phyloP scores from a whole-genome alignment of 35 echinoderm and acorn worm genomes.

The Lytechinus pictus region DNA sequence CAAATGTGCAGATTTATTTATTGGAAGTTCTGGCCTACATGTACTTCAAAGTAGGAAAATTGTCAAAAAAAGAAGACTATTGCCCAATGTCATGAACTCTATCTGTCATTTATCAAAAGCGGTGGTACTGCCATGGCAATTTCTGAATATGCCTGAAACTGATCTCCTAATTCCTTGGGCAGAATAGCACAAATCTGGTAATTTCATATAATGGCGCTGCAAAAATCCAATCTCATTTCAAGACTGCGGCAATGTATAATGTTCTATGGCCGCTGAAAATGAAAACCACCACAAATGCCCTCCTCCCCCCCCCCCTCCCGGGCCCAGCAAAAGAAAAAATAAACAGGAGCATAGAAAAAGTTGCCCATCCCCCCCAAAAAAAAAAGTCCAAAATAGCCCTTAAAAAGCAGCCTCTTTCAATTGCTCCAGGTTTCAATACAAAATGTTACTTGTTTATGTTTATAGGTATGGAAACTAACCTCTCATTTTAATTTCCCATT shows the following conservation, averaged over 20 bases:
- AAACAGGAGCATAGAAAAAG: no score
- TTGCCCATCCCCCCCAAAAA: no score
- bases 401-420: no score
- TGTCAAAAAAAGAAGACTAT: not conserved
- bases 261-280: not conserved
- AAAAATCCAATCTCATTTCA: constrained; percentile 5
- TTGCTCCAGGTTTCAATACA: no score
- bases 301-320: no score
- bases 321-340: no score
- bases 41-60: not conserved
- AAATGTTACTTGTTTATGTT: no score
- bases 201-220: not conserved
- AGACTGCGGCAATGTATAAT: not conserved
- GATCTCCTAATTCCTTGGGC: not conserved
- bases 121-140: not conserved
- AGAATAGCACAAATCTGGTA: constrained; percentile 10
- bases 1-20: no score
- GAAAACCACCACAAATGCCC: not conserved
- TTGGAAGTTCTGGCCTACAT: not conserved
- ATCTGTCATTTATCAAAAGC: not conserved
- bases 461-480: no score
- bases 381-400: no score
- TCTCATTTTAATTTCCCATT: no score
- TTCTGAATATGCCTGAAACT: not conserved
- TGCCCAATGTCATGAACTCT: not conserved